A percentile compares a stretch with the other conserved stretches of the same genome.
These are phyloP conservation scores for Acanthornis magna DNA, from an alignment of 2,797 vertebrate genomes.

Conservation along the genomic window DNA sequence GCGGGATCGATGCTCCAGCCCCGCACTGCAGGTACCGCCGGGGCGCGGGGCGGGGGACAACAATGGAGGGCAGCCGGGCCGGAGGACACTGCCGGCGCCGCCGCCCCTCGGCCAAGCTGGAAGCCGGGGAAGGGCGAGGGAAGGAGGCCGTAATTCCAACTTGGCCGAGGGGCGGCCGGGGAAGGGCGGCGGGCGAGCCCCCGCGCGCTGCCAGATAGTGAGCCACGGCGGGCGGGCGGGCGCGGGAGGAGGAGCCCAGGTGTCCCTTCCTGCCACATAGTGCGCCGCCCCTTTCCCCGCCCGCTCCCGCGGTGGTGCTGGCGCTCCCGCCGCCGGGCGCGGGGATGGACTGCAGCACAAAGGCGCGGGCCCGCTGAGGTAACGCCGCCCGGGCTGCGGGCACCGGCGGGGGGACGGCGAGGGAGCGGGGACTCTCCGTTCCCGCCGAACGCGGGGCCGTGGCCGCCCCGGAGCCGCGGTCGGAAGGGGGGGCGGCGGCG, in stretches of 20 bases:
- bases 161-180: background rate
- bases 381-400: background rate
- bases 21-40: constrained; percentile 4
- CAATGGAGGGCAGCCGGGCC: background rate
- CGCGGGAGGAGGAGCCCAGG: constrained; percentile 34
- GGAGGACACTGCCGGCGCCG: background rate
- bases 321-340: constrained; percentile 20
- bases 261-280: constrained; percentile 61
- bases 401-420: background rate
- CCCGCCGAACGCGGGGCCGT: background rate
- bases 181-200: background rate
- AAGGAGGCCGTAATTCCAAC: background rate
- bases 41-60: background rate
- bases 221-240: rapidly evolving
- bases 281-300: background rate
- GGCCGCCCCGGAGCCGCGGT: background rate
- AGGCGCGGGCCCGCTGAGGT: constrained; percentile 46
- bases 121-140: background rate
- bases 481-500: background rate
- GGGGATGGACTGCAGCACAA: constrained; percentile 52
- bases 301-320: constrained; percentile 30
- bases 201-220: background rate
- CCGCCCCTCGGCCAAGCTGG: background rate
- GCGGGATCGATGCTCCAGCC: background rate
- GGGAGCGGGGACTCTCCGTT: background rate